phyloP scores from a whole-genome alignment of 2,888 invertebrate species.

The Hypomecis atomaria region DNA sequence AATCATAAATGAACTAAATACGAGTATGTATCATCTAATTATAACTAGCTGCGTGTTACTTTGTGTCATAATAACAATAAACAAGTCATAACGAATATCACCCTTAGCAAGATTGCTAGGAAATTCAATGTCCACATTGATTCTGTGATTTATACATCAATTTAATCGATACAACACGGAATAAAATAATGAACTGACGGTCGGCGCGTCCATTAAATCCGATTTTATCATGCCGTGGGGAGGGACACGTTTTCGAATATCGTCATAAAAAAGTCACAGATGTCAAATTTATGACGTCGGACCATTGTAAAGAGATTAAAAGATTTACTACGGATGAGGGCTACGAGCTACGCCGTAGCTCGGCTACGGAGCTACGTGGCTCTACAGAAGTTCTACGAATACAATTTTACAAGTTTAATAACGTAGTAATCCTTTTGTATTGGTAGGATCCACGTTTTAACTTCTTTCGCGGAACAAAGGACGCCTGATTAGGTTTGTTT shows the following conservation, averaged over 20 bases:
- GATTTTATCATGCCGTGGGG: slow-evolving; percentile 83
- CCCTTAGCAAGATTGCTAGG: slow-evolving; percentile 12
- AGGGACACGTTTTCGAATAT: slow-evolving; percentile 82
- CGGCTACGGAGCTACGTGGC: slow-evolving; percentile 53
- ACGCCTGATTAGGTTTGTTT: slow-evolving; percentile 23
- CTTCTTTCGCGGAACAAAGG: slow-evolving; percentile 26
- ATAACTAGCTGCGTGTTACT: background rate
- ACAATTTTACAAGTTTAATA: slow-evolving; percentile 64
- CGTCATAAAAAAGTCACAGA: slow-evolving; percentile 84
- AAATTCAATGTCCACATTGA: slow-evolving; percentile 34
- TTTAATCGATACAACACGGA: slow-evolving; percentile 73
- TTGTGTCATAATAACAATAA: slow-evolving; percentile 4
- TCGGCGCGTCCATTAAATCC: slow-evolving; percentile 77
- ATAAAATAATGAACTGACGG: slow-evolving; percentile 81
- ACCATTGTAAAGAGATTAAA: slow-evolving; percentile 84
- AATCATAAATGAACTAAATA: too few species aligned
- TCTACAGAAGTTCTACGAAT: slow-evolving; percentile 62
- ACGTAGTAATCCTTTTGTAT: slow-evolving; percentile 61
- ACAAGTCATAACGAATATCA: slow-evolving; percentile 10
- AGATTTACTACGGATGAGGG: slow-evolving; percentile 76
- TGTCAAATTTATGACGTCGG: slow-evolving; percentile 83
- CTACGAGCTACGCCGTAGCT: slow-evolving; percentile 46
- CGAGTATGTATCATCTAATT: too few species aligned
- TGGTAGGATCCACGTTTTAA: slow-evolving; percentile 37
- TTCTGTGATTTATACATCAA: slow-evolving; percentile 53